Evolutionary conservation across 2,888 invertebrate species (phyloP).

Genomic region (Monochamus alternatus): DNA sequence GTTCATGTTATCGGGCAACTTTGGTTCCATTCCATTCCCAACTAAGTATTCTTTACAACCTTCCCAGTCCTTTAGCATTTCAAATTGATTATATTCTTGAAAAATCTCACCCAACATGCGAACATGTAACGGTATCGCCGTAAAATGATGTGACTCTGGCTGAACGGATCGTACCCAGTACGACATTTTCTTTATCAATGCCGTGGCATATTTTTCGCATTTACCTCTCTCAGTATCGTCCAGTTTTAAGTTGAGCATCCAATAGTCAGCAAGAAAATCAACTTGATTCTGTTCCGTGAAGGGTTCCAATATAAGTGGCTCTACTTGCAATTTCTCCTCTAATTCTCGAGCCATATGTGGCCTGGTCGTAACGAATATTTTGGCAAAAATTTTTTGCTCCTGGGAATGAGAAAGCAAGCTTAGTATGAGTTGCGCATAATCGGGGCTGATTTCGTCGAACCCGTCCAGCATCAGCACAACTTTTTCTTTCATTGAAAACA

Average conservation of each 20-base stretch:
- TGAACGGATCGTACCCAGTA: neutral
- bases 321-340: neutral
- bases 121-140: no score
- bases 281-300: constrained; percentile 18
- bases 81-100: neutral
- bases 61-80: constrained; percentile 19
- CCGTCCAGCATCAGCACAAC: constrained; percentile 22
- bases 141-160: no score
- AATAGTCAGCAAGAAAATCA: constrained; percentile 18
- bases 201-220: constrained; percentile 12
- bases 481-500: constrained; percentile 4
- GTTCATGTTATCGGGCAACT: constrained; percentile 8
- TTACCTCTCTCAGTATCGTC: neutral
- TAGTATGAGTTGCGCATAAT: neutral
- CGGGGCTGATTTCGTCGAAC: constrained; percentile 26
- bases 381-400: neutral
- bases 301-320: constrained; percentile 14
- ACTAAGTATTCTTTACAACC: constrained; percentile 26
- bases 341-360: neutral
- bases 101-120: neutral
- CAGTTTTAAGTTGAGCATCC: constrained; percentile 10
- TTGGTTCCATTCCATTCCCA: neutral
- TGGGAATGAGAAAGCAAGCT: neutral
- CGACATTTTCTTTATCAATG: constrained; percentile 5
- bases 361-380: constrained; percentile 31